Evolutionary conservation across 2,888 invertebrate species (phyloP), one percentile per base, ranked within the genome.

Genomic region (Xylophagus ater): DNA sequence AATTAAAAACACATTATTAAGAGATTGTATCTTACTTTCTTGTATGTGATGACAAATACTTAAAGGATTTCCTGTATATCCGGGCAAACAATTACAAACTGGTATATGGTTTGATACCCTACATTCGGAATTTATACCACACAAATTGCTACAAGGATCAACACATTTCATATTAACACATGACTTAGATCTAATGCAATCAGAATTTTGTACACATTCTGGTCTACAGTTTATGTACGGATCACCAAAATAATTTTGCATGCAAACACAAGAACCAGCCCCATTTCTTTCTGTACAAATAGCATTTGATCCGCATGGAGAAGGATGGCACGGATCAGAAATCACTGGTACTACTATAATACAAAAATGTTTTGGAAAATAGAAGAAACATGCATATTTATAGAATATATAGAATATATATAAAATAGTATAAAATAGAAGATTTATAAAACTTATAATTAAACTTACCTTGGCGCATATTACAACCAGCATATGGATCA

Each of bases 301-400:
- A 35, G 90, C 86, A 60, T 89, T 89, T 21, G 79, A 72, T 42
- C 89, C 89, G 62, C 90, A 90, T 29, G 89, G 88, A 39, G 84
- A 81, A 48, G 81, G 81, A 57, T 81, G 73, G 60, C 88, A 89
- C 48, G 86, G 87, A 65, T 72, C 67, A 50, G 62, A 57, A 52
- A 68, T 60, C 52, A 72, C 71, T 45, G 72, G 70, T 58, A 72
- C 70, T 50, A 73, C 69, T 52, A 68, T 29, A 40, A 38, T 42
- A 40, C 37, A 42, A 33, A 19, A 31, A 29, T 23, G 21, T 30
- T 5, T 14, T 19, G 13, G 7, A 13, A 8, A 19, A 5, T 12
- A 15, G 28, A 19, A 21, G 17, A 10, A 5, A 14, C 40, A 41
- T 37, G 32, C 34, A 37, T 13, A 35, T 18, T 18, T 24, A 33